These are phyloP conservation scores for Crotophaga sulcirostris DNA, from an alignment of 2,113 vertebrate genomes.

Conservation along the genomic window DNA sequence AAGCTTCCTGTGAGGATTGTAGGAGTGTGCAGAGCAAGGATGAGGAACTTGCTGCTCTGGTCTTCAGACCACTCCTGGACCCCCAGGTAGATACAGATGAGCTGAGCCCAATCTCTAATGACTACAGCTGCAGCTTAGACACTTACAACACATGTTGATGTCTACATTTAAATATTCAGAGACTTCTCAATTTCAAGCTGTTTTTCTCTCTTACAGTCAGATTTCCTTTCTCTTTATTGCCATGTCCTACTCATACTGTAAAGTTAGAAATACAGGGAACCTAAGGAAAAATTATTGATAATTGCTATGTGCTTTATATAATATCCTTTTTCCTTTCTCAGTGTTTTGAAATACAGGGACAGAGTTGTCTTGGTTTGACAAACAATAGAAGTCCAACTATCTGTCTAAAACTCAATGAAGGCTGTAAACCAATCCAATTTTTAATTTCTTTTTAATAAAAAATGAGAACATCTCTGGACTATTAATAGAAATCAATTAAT, in stretches of 20 bases:
- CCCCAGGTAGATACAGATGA: not conserved
- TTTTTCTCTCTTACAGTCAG: not conserved
- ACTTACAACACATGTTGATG: not conserved
- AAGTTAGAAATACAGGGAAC: not conserved
- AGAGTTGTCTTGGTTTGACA: not conserved
- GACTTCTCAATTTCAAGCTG: not conserved
- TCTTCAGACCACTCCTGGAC: not conserved
- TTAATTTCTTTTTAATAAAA: not conserved
- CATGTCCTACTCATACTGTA: not conserved
- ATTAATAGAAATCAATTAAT: not conserved
- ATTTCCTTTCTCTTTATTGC: not conserved
- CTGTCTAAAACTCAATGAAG: not conserved
- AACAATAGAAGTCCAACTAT: not conserved
- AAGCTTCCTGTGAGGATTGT: not conserved
- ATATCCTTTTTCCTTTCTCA: not conserved
- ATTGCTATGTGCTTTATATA: not conserved
- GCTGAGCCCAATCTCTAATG: not conserved
- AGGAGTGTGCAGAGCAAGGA: not conserved
- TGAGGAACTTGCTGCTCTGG: accelerated
- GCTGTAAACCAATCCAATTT: not conserved
- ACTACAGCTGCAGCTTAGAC: not conserved
- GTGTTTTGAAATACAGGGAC: not conserved
- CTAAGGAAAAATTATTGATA: not conserved
- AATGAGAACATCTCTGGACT: not conserved
- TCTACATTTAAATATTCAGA: not conserved